Conservation (phyloP, 2,113 vertebrate species). For the Theristicus caerulescens region DNA sequence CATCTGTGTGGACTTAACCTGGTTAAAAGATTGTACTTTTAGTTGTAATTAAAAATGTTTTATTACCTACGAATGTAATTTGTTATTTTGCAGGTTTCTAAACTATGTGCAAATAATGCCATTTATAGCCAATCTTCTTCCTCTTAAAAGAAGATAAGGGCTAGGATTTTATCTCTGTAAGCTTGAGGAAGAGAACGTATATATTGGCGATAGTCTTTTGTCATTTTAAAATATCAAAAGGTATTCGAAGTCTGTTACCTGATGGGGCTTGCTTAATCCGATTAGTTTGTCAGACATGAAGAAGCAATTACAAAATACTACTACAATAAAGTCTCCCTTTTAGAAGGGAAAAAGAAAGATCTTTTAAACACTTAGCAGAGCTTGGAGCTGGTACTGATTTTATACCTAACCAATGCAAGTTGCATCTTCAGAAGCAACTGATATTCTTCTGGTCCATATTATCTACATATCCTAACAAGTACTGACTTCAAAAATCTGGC, state of each 20-base stretch:
- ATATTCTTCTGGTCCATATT: accelerated
- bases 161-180: neutral
- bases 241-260: accelerated
- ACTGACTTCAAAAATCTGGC: neutral
- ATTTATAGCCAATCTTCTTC: accelerated
- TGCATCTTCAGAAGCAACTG: neutral
- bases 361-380: neutral
- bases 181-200: accelerated
- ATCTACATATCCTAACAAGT: accelerated
- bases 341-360: neutral
- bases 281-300: neutral
- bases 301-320: neutral
- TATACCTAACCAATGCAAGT: too few relatives aligned
- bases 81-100: neutral
- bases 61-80: accelerated
- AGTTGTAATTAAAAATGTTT: neutral
- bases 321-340: accelerated
- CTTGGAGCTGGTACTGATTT: neutral
- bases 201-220: neutral
- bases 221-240: neutral
- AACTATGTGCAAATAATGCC: accelerated
- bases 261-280: neutral
- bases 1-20: neutral
- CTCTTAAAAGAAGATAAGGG: neutral
- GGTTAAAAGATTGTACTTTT: accelerated